Evolutionary conservation across 1,140 invertebrate genomes (phyloP).

Genomic region (Pararge aegeria): DNA sequence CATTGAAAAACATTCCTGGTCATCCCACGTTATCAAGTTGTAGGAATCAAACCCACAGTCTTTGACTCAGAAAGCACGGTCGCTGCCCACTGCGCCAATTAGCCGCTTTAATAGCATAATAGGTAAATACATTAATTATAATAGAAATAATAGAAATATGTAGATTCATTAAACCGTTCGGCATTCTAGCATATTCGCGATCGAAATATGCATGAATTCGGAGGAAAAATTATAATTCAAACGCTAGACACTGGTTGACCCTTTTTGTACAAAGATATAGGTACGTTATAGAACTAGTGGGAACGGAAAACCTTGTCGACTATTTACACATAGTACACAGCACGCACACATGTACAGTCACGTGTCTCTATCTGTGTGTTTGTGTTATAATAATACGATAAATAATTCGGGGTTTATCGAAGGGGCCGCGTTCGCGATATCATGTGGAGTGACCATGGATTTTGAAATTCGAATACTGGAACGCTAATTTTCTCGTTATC

Average conservation of each 20-base stretch:
- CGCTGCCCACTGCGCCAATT: no score
- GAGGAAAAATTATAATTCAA: conserved; percentile 10
- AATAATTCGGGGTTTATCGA: conserved; percentile 74
- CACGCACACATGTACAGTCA: conserved; percentile 27
- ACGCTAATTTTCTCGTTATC: no score
- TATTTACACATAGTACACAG: conserved; percentile 23
- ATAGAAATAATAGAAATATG: neutral
- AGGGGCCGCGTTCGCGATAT: conserved; percentile 61
- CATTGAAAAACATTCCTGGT: no score
- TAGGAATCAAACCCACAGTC: no score
- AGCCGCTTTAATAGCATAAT: neutral
- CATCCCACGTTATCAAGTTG: no score
- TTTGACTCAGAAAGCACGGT: no score
- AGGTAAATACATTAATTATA: neutral
- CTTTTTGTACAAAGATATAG: conserved; percentile 14
- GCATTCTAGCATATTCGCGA: neutral
- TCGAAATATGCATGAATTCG: neutral
- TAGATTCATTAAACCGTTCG: neutral
- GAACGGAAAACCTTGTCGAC: conserved; percentile 24
- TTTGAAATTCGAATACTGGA: neutral
- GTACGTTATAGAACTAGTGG: conserved; percentile 12
- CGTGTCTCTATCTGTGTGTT: conserved; percentile 30
- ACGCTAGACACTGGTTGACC: conserved; percentile 7
- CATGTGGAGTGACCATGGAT: conserved; percentile 39
- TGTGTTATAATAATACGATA: conserved; percentile 66